These are phyloP conservation scores for Bradypodion ventrale DNA, from an alignment of 2,797 vertebrate genomes.

Conservation along the genomic window DNA sequence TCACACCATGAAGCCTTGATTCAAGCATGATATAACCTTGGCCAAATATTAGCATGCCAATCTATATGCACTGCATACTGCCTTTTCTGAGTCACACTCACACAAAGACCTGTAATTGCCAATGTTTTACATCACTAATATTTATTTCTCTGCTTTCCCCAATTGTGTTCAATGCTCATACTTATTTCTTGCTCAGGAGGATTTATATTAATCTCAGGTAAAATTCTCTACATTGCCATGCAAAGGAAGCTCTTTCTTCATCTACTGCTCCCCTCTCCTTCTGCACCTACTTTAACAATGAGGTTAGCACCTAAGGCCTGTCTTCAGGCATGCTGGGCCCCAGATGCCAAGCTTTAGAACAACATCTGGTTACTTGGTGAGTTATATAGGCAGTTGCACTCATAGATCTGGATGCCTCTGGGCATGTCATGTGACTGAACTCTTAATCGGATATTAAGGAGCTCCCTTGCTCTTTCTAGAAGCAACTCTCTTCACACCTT, in stretches of 20 bases:
- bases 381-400: conserved; percentile 61
- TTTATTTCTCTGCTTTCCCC: conserved; percentile 6
- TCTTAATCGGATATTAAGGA: conserved; percentile 40
- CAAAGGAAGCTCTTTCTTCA: conserved; percentile 28
- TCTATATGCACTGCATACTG: background rate
- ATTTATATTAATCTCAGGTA: background rate
- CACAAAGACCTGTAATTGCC: background rate
- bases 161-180: background rate
- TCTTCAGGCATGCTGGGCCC: conserved; percentile 60
- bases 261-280: conserved; percentile 17
- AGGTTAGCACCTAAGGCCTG: conserved; percentile 45
- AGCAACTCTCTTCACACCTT: conserved; percentile 68
- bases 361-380: conserved; percentile 76
- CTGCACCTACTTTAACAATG: conserved; percentile 42
- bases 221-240: conserved; percentile 34
- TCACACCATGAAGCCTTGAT: background rate
- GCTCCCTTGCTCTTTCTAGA: conserved; percentile 48
- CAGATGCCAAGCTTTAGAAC: conserved; percentile 75
- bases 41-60: background rate
- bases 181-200: background rate
- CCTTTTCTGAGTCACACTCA: background rate
- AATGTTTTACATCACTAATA: background rate
- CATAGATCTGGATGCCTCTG: conserved; percentile 65
- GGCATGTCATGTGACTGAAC: conserved; percentile 53
- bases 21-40: conserved; percentile 4